A percentile compares a stretch with the other conserved stretches of the same genome.
Evolutionary conservation across 1,140 invertebrate genomes (phyloP).

Genomic region (Brachionus asplanchnoidis): DNA sequence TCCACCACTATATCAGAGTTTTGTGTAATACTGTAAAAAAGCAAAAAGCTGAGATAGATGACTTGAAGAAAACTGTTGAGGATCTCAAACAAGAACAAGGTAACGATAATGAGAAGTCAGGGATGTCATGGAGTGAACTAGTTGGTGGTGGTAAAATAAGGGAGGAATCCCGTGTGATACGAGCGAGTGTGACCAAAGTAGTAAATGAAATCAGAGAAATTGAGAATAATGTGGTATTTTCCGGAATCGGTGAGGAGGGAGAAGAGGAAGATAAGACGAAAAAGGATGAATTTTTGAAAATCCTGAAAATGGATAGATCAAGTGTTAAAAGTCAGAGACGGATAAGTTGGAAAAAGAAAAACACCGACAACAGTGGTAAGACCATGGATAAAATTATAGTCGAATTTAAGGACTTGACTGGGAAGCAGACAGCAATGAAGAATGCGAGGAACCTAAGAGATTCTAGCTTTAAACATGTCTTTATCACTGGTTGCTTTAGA

Average conservation of each 20-base stretch:
- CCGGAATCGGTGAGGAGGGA: not conserved
- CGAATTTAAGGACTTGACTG: not conserved
- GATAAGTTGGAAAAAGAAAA: not conserved
- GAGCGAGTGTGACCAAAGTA: not conserved
- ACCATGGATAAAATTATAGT: not conserved
- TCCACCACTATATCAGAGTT: not conserved
- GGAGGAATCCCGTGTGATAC: not conserved
- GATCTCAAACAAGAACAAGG: not conserved
- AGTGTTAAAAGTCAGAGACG: not conserved
- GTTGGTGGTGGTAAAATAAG: not conserved
- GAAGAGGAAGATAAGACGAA: not conserved
- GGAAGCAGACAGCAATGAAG: not conserved
- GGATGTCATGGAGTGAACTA: not conserved
- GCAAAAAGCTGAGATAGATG: not conserved
- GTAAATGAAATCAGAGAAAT: not conserved
- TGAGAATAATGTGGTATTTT: not conserved
- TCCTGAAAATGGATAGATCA: not conserved
- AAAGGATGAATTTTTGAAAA: not conserved
- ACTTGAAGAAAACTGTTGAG: not conserved
- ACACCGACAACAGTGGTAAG: not conserved
- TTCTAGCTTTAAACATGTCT: not conserved
- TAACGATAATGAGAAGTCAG: not conserved
- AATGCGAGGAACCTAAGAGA: not conserved
- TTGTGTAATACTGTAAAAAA: not conserved
- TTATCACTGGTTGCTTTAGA: not conserved